A percentile compares a stretch with the other conserved stretches of the same genome.
phyloP scores from a whole-genome alignment of 53 echinoderm and acorn worm genomes.

The Glandiceps talaboti region DNA sequence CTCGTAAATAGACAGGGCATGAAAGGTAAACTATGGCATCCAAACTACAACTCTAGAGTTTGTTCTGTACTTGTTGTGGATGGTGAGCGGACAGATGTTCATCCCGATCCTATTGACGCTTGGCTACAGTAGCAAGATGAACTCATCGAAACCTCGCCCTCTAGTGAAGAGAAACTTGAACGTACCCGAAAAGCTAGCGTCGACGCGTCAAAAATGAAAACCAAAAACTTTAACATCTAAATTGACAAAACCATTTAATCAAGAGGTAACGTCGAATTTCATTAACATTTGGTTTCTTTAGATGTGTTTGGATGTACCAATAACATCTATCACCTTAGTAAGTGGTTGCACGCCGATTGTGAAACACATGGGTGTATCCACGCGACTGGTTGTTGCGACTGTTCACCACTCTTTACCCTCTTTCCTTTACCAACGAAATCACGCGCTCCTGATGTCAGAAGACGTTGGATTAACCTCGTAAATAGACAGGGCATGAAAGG shows the following conservation, averaged over 20 bases:
- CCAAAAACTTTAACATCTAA: too few relatives aligned
- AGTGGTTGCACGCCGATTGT: not conserved
- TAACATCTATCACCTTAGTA: not conserved
- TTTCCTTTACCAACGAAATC: not conserved
- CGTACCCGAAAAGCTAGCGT: too few relatives aligned
- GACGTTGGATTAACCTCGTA: not conserved
- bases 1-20: slow-evolving; percentile 16
- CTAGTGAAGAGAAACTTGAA: too few relatives aligned
- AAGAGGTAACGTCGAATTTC: too few relatives aligned
- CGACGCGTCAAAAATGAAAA: too few relatives aligned
- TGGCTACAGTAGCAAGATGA: too few relatives aligned
- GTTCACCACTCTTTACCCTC: not conserved
- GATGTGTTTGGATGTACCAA: not conserved
- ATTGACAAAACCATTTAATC: too few relatives aligned
- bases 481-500: not conserved
- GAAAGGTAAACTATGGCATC: slow-evolving; percentile 23
- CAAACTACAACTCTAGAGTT: slow-evolving; percentile 9
- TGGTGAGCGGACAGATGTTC: slow-evolving; percentile 11
- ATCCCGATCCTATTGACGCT: slow-evolving; percentile 20
- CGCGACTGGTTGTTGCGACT: not conserved
- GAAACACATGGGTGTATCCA: not conserved
- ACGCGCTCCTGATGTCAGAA: not conserved
- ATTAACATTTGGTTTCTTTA: too few relatives aligned
- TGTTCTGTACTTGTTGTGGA: slow-evolving; percentile 28
- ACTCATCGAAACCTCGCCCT: too few relatives aligned